Evolutionary conservation across 2,797 vertebrate species (phyloP), one percentile per base, ranked within the genome.

Genomic region (Semotilus atromaculatus): DNA sequence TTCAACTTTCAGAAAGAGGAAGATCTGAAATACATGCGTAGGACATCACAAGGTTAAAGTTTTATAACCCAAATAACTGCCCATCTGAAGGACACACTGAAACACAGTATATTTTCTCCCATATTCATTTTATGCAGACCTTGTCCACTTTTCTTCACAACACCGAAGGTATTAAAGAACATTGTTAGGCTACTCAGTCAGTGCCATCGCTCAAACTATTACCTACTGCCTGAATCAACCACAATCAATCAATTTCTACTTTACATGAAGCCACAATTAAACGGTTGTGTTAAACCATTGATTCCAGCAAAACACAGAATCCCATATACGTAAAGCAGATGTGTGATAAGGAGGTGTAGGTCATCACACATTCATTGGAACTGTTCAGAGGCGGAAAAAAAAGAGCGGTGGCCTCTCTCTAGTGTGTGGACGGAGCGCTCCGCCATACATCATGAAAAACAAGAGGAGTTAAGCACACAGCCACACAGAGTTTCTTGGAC

Each of bases 361-460:
- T 84, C 81, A 67, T 80, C 74, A 68, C 26, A 29, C 45, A 72
- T 66, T 84, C 82, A 29, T 31, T 86, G 45, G 13, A 80, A 77
- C 48, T 82, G 68, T 88, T 87, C 38, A 82, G 60, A 48, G 77
- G 38, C 83, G 23, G 23, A 34, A 60, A 74, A 78, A 86, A 66
- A 80, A 16, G 23, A 45, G 80, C 55, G 26, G 64, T 58, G 71
- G 76, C 71, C 84, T 86, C 81, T 88, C 87, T 84, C 75, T 45
- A 45, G 80, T 11, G 67, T 67, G 81, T 21, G 81, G 85, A 80
- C 48, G 74, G 40, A 75, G 45, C 19, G 36, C 68, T 67, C 81
- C 75, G 55, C 83, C 38, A 80, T 84, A 80, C 80, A 88, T 92
- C 71, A 90, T 86, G 89, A 92, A 88, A 89, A 90, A 90, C 83